Evolutionary conservation across 2,888 invertebrate genomes (phyloP), one percentile per base, ranked within the genome.

Genomic region (Apamea sordens): DNA sequence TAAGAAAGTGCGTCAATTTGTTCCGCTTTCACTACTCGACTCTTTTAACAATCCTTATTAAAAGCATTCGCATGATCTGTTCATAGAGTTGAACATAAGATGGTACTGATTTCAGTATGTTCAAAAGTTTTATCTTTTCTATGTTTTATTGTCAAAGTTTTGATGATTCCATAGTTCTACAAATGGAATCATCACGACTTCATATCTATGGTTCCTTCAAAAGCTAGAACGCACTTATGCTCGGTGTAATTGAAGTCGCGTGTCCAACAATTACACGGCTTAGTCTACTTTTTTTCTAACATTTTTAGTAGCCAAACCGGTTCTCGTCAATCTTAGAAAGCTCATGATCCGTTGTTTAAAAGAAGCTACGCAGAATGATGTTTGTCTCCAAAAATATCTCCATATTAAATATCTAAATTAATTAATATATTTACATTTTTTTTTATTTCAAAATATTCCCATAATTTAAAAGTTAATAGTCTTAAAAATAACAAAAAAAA

Each of bases 1-100:
- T 72, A 56, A 28, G 84, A 84, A 84, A 75, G 83, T 72, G 41
- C 75, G 41, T 64, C 74, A 61, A 75, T 83, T 72, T 28, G 71
- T 75, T 83, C 36, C 47, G 79, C 75, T 84, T 84, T 83, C 80
- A 68, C 82, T 13, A 28, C 6, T 64, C 41, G 15, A 71, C 15
- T 68, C 59, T 83, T 71, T 71, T 50, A 79, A 41, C 59, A 64
- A 53, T 82, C 73, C 59, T 73, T 82, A 59, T 64, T 70, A 64
- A 78, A 83, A 73, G n/a, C 32, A 83, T 67, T 70, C 65, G 53
- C 0, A n/a, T 61, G 59, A 53, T 32, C 63, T n/a, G 24, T 59
- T 59, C 18, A 18, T 59, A n/a, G 32, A 50, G 7, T 18, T 65
- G 18, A 6, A 1, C 36, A 24, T 24, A 7, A 5, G 15, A 6